Evolutionary conservation across 1,140 invertebrate species (phyloP).

Genomic region (Hestina assimilis): DNA sequence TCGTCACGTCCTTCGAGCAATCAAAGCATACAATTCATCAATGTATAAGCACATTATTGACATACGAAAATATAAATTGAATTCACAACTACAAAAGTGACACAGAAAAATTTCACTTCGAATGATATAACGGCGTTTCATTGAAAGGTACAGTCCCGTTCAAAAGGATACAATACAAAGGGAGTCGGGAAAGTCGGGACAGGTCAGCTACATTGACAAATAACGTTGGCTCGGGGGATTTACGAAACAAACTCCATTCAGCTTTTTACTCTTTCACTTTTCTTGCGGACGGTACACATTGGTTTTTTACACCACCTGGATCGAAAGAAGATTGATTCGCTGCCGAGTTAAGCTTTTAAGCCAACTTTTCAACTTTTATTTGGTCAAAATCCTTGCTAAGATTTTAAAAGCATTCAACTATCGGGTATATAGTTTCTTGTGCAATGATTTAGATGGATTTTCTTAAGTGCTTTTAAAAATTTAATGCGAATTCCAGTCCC

Average conservation of each 20-base stretch:
- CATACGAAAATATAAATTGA: conserved; percentile 2
- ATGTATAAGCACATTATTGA: neutral
- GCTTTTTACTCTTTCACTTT: conserved; percentile 13
- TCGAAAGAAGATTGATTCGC: conserved; percentile 21
- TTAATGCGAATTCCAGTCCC: no score
- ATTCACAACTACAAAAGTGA: conserved; percentile 7
- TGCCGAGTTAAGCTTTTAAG: conserved; percentile 26
- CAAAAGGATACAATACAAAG: conserved; percentile 12
- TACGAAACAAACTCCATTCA: conserved; percentile 17
- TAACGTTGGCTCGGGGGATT: conserved; percentile 6
- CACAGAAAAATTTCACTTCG: conserved; percentile 1
- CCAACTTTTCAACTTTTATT: conserved; percentile 28
- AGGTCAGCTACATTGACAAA: conserved; percentile 13
- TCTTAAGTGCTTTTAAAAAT: neutral
- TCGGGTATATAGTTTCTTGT: neutral
- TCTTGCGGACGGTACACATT: conserved; percentile 17
- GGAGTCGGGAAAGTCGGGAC: conserved; percentile 7
- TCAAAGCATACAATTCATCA: no score
- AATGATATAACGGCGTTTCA: conserved; percentile 6
- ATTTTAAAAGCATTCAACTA: conserved; percentile 24
- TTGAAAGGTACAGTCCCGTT: conserved; percentile 9
- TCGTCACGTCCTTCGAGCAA: no score
- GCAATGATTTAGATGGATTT: neutral
- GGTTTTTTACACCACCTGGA: conserved; percentile 14
- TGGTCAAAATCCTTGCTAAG: conserved; percentile 18